Evolutionary conservation across 2,888 invertebrate species (phyloP).

Genomic region (Spodoptera littoralis): DNA sequence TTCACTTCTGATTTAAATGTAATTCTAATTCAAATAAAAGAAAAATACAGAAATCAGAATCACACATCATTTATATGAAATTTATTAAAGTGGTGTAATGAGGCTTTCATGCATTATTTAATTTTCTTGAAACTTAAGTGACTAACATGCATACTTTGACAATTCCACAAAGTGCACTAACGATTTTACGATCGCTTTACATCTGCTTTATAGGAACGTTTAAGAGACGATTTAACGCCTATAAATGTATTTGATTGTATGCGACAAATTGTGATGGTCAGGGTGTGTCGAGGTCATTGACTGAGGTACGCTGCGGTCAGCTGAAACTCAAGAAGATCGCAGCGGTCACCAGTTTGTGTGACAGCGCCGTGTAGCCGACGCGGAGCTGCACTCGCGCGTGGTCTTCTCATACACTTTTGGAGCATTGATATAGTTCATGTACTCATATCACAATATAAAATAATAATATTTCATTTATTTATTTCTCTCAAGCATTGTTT

Average conservation of each 20-base stretch:
- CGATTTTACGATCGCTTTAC: slow-evolving; percentile 76
- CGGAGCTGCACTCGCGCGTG: slow-evolving; percentile 53
- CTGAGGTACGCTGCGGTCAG: slow-evolving; percentile 77
- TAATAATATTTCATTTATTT: not conserved
- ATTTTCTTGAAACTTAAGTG: slow-evolving; percentile 40
- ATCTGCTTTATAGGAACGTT: slow-evolving; percentile 78
- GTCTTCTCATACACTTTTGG: slow-evolving; percentile 35
- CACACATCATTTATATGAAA: slow-evolving; percentile 16
- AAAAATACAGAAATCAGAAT: slow-evolving; percentile 13
- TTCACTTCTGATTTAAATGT: slow-evolving; percentile 22
- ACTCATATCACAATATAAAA: not conserved
- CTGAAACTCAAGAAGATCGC: slow-evolving; percentile 81
- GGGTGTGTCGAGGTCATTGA: slow-evolving; percentile 78
- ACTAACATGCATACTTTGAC: slow-evolving; percentile 58
- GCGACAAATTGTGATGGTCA: slow-evolving; percentile 77
- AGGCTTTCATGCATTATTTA: slow-evolving; percentile 38
- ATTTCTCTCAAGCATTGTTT: too few relatives aligned
- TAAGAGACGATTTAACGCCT: slow-evolving; percentile 79
- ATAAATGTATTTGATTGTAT: slow-evolving; percentile 78
- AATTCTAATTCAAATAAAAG: slow-evolving; percentile 28
- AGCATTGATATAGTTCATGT: not conserved
- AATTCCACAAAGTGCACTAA: slow-evolving; percentile 75
- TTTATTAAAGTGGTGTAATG: slow-evolving; percentile 34
- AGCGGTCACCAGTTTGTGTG: slow-evolving; percentile 71
- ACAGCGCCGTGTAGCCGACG: slow-evolving; percentile 42